A percentile compares a stretch with the other conserved stretches of the same genome.
Evolutionary conservation across 30 jellyfish, hydroid and myxozoan species (phyloP).

Genomic region (Aurelia aurita): DNA sequence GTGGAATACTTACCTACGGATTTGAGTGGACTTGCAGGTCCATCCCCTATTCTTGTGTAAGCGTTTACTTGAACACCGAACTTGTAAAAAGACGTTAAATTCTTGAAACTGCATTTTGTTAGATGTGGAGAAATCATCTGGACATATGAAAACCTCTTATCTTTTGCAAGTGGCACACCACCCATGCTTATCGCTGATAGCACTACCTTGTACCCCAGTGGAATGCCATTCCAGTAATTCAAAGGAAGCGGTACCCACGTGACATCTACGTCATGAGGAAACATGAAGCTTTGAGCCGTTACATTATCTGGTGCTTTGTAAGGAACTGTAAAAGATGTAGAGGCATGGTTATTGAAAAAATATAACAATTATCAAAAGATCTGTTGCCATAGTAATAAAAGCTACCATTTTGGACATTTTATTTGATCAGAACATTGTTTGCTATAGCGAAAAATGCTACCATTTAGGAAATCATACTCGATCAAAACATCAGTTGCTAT

Average conservation of each 20-base stretch:
- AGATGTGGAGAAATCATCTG: conserved; percentile 7
- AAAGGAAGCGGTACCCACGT: conserved; percentile 42
- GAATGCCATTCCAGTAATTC: conserved; percentile 54
- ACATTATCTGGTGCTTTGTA: conserved; percentile 48
- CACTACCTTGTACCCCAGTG: conserved; percentile 48
- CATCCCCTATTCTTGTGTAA: conserved; percentile 42
- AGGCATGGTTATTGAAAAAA: too few species aligned
- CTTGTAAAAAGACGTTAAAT: conserved; percentile 26
- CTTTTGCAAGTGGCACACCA: conserved; percentile 12
- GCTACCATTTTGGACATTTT: too few species aligned
- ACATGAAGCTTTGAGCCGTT: conserved; percentile 38
- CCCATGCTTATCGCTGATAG: conserved; percentile 51
- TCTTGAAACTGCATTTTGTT: conserved; percentile 1
- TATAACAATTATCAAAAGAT: too few species aligned
- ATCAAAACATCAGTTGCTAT: too few species aligned
- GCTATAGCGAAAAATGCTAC: too few species aligned
- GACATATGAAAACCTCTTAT: neutral
- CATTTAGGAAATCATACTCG: too few species aligned
- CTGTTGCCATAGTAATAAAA: too few species aligned
- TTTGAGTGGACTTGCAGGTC: conserved; percentile 21
- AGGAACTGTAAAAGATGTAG: conserved; percentile 33
- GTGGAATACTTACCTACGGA: conserved; percentile 40
- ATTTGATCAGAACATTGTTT: too few species aligned
- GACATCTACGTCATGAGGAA: conserved; percentile 33
- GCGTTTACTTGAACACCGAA: conserved; percentile 31